phyloP scores from a whole-genome alignment of 2,113 vertebrate species.

The Amblyopsis rosae region DNA sequence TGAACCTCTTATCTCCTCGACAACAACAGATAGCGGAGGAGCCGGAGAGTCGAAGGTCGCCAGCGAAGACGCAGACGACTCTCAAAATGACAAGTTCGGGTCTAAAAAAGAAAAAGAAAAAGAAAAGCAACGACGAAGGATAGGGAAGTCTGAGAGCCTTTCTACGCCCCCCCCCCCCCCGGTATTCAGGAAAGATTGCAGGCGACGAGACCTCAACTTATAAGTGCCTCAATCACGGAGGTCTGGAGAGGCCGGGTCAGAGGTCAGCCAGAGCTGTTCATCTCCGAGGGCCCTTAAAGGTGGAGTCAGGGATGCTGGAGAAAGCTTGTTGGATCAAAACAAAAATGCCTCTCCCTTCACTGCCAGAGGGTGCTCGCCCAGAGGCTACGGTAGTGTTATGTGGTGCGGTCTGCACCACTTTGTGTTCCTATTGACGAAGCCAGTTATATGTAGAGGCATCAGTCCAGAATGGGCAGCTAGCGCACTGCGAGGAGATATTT shows the following conservation, averaged over 20 bases:
- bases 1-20: constrained; percentile 63
- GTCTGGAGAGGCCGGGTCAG: constrained; percentile 41
- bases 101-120: constrained; percentile 30
- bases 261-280: constrained; percentile 25
- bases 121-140: constrained; percentile 21
- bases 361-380: too few relatives aligned
- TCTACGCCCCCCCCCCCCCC: too few relatives aligned
- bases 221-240: constrained; percentile 56
- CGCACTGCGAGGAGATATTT: too few relatives aligned
- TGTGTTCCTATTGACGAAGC: too few relatives aligned
- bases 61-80: constrained; percentile 42
- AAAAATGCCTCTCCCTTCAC: too few relatives aligned
- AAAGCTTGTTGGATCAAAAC: too few relatives aligned
- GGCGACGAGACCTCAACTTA: constrained; percentile 28
- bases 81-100: constrained; percentile 47
- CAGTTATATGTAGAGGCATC: too few relatives aligned
- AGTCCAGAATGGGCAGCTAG: too few relatives aligned
- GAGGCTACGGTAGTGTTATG: too few relatives aligned
- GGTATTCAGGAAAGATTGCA: constrained; percentile 31
- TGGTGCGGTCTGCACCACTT: too few relatives aligned
- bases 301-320: not conserved
- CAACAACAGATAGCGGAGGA: constrained; percentile 33
- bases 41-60: constrained; percentile 55
- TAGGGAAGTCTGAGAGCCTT: too few relatives aligned
- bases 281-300: constrained; percentile 44